Evolutionary conservation across 2,113 vertebrate genomes (phyloP).

Genomic region (Lonchura striata): DNA sequence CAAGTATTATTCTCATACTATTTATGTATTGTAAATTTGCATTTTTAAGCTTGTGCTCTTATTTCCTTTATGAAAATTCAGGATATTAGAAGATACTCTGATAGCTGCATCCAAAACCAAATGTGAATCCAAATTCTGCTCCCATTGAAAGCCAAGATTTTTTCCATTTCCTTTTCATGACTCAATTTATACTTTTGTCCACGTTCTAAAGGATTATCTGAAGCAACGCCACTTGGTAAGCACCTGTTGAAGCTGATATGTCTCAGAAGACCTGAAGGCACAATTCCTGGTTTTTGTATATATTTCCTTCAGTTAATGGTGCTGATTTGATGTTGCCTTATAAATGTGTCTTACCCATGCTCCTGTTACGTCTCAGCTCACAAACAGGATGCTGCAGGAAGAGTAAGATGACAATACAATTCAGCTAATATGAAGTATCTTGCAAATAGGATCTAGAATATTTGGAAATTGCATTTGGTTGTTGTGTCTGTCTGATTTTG

Average conservation of each 20-base stretch:
- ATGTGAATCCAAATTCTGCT: not conserved
- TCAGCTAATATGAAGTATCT: not conserved
- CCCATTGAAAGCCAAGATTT: not conserved
- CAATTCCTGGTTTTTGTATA: not conserved
- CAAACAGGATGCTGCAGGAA: rapidly evolving
- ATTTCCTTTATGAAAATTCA: not conserved
- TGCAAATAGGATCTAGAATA: not conserved
- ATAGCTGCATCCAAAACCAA: not conserved
- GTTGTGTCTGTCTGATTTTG: not conserved
- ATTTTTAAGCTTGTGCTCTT: not conserved
- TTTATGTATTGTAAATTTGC: not conserved
- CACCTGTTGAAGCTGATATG: not conserved
- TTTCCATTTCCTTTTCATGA: not conserved
- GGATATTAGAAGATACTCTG: not conserved
- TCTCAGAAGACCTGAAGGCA: not conserved
- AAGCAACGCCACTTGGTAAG: not conserved
- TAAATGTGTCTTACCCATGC: not conserved
- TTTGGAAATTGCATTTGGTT: not conserved
- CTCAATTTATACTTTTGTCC: not conserved
- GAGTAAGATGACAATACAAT: not conserved
- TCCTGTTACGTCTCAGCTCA: not conserved
- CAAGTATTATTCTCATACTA: not conserved
- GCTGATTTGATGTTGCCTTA: not conserved
- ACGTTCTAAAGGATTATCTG: not conserved
- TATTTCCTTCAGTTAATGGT: not conserved